Conservation (phyloP, 2,797 vertebrate genomes). For the Aselliscus stoliczkanus region DNA sequence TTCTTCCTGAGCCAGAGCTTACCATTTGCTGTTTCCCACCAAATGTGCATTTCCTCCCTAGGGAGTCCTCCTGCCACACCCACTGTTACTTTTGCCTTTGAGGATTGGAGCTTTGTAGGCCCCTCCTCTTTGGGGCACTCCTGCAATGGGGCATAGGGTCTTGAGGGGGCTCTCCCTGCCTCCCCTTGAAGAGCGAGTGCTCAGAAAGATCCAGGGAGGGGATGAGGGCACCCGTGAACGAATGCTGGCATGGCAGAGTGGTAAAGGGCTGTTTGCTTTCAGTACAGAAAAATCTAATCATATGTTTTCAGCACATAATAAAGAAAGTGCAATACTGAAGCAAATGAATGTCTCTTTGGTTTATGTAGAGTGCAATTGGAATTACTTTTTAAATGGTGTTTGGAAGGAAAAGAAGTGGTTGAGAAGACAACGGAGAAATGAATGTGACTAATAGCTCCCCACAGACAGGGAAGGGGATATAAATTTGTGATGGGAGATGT, state of each 20-base stretch:
- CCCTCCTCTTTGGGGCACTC: not conserved
- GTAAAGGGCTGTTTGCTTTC: not conserved
- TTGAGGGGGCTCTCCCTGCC: not conserved
- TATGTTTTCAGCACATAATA: not conserved
- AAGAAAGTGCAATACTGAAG: not conserved
- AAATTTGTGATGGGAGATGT: not conserved
- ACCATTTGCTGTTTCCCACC: not conserved
- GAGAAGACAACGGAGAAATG: not conserved
- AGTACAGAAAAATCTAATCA: not conserved
- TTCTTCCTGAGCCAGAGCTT: not conserved
- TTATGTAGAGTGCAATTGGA: not conserved
- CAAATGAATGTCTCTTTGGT: not conserved
- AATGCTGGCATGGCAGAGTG: not conserved
- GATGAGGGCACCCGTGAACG: rapidly evolving
- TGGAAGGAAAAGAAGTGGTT: not conserved
- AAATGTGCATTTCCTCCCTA: not conserved
- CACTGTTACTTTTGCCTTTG: not conserved
- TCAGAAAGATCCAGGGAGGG: not conserved
- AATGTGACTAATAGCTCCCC: not conserved
- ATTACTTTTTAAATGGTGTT: not conserved
- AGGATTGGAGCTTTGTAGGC: not conserved
- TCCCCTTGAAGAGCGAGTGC: not conserved
- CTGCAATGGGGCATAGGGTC: not conserved
- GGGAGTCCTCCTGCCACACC: not conserved
- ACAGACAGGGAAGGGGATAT: not conserved